Conservation (phyloP, 2,797 vertebrate species). For the Synanceia verrucosa region DNA sequence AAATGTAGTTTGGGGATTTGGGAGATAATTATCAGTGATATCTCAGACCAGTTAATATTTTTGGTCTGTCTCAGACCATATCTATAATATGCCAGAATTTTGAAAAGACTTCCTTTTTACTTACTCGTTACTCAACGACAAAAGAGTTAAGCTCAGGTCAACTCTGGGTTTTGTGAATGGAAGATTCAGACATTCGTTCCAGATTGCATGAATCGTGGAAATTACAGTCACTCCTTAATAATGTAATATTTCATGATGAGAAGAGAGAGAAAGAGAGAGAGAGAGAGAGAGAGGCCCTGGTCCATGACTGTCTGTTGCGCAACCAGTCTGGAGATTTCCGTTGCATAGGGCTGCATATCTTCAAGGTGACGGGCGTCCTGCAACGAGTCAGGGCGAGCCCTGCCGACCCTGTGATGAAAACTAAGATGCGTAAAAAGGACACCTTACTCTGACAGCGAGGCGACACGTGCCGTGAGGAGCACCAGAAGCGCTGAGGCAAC, state of each 20-base stretch:
- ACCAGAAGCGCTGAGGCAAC: conserved; percentile 18
- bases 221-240: not conserved
- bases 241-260: not conserved
- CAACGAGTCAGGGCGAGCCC: conserved; percentile 44
- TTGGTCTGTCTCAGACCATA: no score
- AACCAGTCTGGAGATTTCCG: conserved; percentile 24
- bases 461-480: conserved; percentile 2
- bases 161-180: not conserved
- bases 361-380: conserved; percentile 38
- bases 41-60: no score
- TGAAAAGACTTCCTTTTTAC: no score
- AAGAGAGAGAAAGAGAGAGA: not conserved
- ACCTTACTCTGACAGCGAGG: not conserved
- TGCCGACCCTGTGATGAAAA: conserved; percentile 25
- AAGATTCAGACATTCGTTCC: no score
- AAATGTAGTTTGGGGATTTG: no score
- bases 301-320: conserved; percentile 23
- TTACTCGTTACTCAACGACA: no score
- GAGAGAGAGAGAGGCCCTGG: not conserved
- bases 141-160: not conserved
- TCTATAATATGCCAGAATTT: no score
- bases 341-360: conserved; percentile 21
- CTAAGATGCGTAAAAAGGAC: conserved; percentile 21
- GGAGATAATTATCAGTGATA: no score
- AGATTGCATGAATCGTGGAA: not conserved